These are phyloP conservation scores for Zaprionus inermis DNA, from an alignment of 1,140 invertebrate genomes.

Conservation along the genomic window DNA sequence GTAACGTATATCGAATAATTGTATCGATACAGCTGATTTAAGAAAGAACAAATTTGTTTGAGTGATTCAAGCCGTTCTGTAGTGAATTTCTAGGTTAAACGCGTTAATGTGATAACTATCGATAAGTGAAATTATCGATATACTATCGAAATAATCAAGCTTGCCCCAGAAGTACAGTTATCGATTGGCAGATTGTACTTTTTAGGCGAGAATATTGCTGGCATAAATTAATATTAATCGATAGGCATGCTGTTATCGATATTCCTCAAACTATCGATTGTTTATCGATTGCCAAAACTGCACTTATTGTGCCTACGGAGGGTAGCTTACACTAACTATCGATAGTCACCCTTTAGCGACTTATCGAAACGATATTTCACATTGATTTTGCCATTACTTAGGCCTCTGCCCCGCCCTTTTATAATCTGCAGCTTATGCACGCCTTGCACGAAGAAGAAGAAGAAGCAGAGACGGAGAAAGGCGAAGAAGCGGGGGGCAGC, in stretches of 20 bases:
- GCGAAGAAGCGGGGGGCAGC: not conserved
- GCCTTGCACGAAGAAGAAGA: not conserved
- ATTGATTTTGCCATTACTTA: slow-evolving; percentile 37
- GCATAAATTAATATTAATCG: no score
- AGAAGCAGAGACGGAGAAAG: not conserved
- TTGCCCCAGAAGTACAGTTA: not conserved
- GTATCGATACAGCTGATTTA: not conserved
- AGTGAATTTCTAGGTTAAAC: no score
- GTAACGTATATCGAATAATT: not conserved
- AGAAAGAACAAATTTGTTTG: no score
- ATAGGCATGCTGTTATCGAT: no score
- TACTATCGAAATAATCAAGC: no score
- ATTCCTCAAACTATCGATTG: not conserved
- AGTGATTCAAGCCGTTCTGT: no score
- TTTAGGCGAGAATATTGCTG: no score
- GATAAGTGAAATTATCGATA: not conserved
- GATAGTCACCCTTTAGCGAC: not conserved
- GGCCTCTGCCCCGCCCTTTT: slow-evolving; percentile 30
- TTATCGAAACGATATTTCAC: not conserved
- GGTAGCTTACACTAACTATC: not conserved
- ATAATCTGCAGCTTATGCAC: slow-evolving; percentile 44
- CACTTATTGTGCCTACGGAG: no score
- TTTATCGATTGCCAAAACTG: not conserved
- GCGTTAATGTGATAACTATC: not conserved
- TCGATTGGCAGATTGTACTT: not conserved